Base-by-base conservation (phyloP, 1,140 invertebrate species). In the Agrilus planipennis region DNA sequence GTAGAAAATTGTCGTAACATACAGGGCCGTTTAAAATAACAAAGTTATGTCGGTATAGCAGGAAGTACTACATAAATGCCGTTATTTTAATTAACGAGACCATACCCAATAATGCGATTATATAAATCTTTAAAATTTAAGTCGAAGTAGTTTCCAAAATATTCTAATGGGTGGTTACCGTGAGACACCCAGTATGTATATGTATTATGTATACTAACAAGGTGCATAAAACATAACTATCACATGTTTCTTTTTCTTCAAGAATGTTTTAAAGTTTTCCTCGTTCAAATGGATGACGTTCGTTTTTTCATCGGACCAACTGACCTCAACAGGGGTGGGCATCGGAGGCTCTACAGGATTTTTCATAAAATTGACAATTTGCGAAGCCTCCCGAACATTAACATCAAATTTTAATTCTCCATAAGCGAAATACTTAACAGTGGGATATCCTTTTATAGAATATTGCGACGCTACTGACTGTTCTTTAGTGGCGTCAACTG, bases 181-280 rank as follows among this genome's bases (percentile, higher is more conserved):
- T n/a, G n/a, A n/a, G n/a, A n/a, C n/a, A n/a, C n/a, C n/a, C n/a
- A n/a, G n/a, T n/a, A n/a, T n/a, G 6, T 36, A 36, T 17, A 52
- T 62, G 0, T 14, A 22, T 23, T 22, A 14, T 2, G 35, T 30
- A 16, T 23, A 69, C 80, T 76, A 70, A 89, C 87, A 92, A 23
- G 88, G 88, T 3, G 88, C 86, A 66, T 92, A 92, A 63, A 91
- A 91, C 79, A 92, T 89, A 28, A 90, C 76, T 7, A 92, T 54
- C 10, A 77, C 80, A 63, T 90, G 84, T 54, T 79, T 80, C 58
- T 81, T 82, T 58, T 77, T 79, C 54, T 75, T 79, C 2, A 81
- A 57, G 35, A 72, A 65, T 14, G 65, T 34, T 54, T 78, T 79
- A 57, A 89, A 90, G 38, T 65, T 79, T 19, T 80, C 71, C 19